A percentile compares a stretch with the other conserved stretches of the same genome.
phyloP scores from a whole-genome alignment of 2,888 invertebrate genomes.

The Gibbula magus region DNA sequence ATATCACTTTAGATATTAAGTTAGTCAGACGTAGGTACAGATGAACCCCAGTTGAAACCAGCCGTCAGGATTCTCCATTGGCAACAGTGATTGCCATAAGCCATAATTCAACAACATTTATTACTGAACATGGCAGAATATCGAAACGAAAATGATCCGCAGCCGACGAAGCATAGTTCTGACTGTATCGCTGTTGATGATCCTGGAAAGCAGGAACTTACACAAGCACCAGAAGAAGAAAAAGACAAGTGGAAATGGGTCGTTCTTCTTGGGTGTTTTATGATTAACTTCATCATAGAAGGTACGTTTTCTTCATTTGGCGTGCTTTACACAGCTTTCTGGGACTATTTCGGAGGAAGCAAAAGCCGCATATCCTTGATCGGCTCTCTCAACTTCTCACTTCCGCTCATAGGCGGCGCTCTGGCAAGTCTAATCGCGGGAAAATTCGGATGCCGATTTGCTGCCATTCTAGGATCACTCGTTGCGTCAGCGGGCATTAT shows the following conservation, averaged over 20 bases:
- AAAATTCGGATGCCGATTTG: slow-evolving; percentile 63
- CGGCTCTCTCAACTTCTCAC: slow-evolving; percentile 91
- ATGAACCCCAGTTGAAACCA: no score
- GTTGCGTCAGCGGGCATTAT: slow-evolving; percentile 66
- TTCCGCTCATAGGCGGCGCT: slow-evolving; percentile 82
- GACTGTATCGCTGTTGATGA: no score
- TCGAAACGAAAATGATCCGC: no score
- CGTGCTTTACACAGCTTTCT: slow-evolving; percentile 88
- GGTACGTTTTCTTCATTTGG: slow-evolving; percentile 94
- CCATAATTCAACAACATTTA: no score
- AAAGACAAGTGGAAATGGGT: slow-evolving; percentile 95
- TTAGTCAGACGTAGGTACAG: no score
- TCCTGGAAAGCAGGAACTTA: no score
- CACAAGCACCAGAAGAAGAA: no score
- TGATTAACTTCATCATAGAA: slow-evolving; percentile 92
- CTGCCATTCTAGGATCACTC: slow-evolving; percentile 69
- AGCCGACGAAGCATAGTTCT: no score
- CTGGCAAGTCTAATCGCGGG: slow-evolving; percentile 63
- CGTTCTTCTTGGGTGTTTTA: slow-evolving; percentile 89
- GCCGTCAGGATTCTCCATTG: no score
- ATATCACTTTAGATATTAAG: no score
- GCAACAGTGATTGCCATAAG: no score
- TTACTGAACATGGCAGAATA: no score
- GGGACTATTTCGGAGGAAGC: slow-evolving; percentile 88
- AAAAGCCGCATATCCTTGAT: slow-evolving; percentile 92